Conservation (phyloP, 2,888 invertebrate genomes). For the Erebia aethiops region DNA sequence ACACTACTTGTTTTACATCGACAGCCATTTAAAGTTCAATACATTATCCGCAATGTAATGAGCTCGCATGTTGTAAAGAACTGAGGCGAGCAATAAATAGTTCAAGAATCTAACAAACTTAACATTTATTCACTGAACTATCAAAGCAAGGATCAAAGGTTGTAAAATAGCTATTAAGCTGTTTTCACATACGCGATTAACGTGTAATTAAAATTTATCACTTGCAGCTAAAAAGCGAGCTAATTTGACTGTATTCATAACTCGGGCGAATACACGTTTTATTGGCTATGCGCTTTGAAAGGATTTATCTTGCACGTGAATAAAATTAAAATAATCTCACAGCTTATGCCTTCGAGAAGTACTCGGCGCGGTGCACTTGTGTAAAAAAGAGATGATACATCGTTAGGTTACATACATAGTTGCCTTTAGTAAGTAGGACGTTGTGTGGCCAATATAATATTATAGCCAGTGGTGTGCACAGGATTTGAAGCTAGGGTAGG, state of each 20-base stretch:
- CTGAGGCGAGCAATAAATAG: slow-evolving; percentile 24
- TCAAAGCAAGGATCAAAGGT: slow-evolving; percentile 57
- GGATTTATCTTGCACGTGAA: not conserved
- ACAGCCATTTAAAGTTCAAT: not conserved
- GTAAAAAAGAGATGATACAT: too few relatives aligned
- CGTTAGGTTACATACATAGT: too few relatives aligned
- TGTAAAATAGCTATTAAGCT: slow-evolving; percentile 51
- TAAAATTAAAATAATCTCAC: not conserved
- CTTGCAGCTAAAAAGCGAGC: slow-evolving; percentile 56
- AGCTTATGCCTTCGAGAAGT: too few relatives aligned
- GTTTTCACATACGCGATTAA: slow-evolving; percentile 51
- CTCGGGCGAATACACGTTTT: slow-evolving; percentile 34
- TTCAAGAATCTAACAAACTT: slow-evolving; percentile 33
- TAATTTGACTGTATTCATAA: slow-evolving; percentile 57
- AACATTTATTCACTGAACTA: slow-evolving; percentile 51
- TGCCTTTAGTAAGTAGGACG: too few relatives aligned
- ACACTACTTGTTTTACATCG: slow-evolving; percentile 36
- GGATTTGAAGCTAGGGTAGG: too few relatives aligned
- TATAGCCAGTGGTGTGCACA: too few relatives aligned
- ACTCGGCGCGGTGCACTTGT: too few relatives aligned
- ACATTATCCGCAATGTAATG: slow-evolving; percentile 11
- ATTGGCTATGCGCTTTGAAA: slow-evolving; percentile 28
- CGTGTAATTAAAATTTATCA: slow-evolving; percentile 67
- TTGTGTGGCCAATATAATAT: too few relatives aligned
- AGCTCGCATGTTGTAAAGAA: slow-evolving; percentile 15